These are phyloP conservation scores for Tauraco erythrolophus DNA, from an alignment of 2,113 vertebrate genomes.

Conservation along the genomic window DNA sequence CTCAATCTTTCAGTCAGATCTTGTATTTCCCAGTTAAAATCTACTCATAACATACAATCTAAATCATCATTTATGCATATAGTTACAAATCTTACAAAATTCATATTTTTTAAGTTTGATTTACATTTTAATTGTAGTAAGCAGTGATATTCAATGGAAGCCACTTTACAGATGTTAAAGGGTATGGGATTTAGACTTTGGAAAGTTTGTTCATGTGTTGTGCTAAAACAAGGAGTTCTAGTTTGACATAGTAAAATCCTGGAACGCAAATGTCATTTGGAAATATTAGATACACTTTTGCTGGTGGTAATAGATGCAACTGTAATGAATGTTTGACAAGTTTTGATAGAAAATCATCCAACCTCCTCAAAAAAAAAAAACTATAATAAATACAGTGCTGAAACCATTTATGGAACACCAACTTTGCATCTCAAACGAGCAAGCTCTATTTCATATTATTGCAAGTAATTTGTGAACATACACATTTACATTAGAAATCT, in stretches of 20 bases:
- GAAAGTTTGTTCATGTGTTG: background rate
- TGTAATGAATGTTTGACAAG: conserved; percentile 29
- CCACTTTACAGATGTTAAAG: background rate
- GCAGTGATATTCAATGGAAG: background rate
- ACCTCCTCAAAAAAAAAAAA: background rate
- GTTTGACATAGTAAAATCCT: background rate
- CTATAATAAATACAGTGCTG: conserved; percentile 4
- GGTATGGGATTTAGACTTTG: background rate
- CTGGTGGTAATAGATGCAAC: background rate
- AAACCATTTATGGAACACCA: background rate
- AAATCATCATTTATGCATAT: background rate
- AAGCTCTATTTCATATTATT: background rate
- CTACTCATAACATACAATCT: background rate
- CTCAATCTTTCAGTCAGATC: background rate
- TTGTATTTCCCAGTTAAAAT: background rate
- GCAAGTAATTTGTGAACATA: conserved; percentile 21
- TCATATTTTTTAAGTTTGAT: background rate
- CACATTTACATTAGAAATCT: conserved; percentile 8
- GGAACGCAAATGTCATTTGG: conserved; percentile 16
- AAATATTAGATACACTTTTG: background rate
- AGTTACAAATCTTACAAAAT: background rate
- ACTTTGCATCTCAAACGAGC: background rate
- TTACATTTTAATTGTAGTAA: background rate
- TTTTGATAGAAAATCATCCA: conserved; percentile 27
- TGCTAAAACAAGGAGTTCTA: background rate